These are phyloP conservation scores for Stichopus horrens DNA, from an alignment of 53 echinoderm and acorn worm species.

Conservation along the genomic window DNA sequence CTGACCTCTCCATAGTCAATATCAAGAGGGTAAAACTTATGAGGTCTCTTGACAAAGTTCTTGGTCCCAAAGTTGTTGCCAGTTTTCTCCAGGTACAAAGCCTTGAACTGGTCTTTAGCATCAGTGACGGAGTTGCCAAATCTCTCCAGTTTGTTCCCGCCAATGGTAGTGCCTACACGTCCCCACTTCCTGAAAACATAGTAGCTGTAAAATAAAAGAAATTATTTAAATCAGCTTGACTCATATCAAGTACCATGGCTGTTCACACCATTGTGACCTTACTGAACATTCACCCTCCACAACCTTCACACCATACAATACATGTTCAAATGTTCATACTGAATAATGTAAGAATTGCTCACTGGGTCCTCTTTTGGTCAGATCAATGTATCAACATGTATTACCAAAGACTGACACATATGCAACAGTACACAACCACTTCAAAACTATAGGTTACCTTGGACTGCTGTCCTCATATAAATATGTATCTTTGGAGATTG, in stretches of 20 bases:
- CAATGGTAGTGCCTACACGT: slow-evolving; percentile 92
- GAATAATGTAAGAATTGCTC: too few species aligned
- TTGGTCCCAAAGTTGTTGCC: slow-evolving; percentile 79
- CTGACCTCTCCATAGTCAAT: slow-evolving; percentile 88
- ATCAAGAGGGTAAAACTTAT: slow-evolving; percentile 88
- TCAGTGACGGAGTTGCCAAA: slow-evolving; percentile 37
- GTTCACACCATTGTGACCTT: too few species aligned
- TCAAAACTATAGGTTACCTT: too few species aligned
- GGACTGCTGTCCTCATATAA: too few species aligned
- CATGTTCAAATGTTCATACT: too few species aligned
- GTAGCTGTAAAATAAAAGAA: slow-evolving; percentile 51
- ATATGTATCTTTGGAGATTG: too few species aligned
- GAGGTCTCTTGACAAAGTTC: slow-evolving; percentile 76
- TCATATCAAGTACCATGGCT: too few species aligned
- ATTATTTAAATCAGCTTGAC: background rate
- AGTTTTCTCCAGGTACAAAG: slow-evolving; percentile 84
- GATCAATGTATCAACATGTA: background rate
- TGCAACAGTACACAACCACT: too few species aligned
- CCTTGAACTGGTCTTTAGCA: slow-evolving; percentile 67
- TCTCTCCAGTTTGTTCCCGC: slow-evolving; percentile 70
- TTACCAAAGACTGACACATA: too few species aligned
- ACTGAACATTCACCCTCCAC: too few species aligned
- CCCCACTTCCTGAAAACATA: slow-evolving; percentile 92
- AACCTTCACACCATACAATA: too few species aligned
- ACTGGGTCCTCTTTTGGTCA: background rate